A percentile compares a stretch with the other conserved stretches of the same genome.
These are phyloP conservation scores for Leucopsar rothschildi DNA, from an alignment of 2,113 vertebrate genomes.

Conservation along the genomic window DNA sequence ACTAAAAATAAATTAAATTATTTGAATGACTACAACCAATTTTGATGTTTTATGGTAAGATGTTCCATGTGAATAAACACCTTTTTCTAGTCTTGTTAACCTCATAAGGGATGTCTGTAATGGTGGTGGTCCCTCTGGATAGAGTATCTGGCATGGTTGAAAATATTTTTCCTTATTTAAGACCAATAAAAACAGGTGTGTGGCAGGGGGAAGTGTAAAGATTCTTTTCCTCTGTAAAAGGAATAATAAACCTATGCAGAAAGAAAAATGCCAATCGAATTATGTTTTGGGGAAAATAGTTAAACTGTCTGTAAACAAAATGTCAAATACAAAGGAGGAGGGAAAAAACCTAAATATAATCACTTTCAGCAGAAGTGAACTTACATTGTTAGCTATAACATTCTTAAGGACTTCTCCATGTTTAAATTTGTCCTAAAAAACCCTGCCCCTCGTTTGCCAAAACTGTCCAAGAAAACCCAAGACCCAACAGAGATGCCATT, in stretches of 20 bases:
- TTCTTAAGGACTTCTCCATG: neutral
- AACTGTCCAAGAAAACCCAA: neutral
- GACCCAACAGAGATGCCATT: neutral
- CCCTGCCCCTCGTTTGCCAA: rapidly evolving
- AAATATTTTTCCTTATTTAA: neutral
- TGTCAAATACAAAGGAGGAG: neutral
- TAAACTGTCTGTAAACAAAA: neutral
- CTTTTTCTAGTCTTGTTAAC: neutral
- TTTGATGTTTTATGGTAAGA: neutral
- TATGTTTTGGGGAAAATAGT: neutral
- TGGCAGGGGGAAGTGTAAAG: neutral
- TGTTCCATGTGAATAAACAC: neutral
- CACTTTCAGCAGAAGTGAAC: neutral
- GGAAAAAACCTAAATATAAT: neutral
- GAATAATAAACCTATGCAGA: neutral
- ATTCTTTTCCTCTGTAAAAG: neutral
- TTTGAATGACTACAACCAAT: neutral
- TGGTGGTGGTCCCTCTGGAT: neutral
- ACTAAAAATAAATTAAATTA: neutral
- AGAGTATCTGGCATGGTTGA: neutral
- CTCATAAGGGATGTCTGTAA: neutral
- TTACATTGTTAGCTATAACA: neutral
- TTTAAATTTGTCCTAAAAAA: neutral
- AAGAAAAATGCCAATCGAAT: neutral
- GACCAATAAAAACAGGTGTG: neutral